phyloP scores from a whole-genome alignment of 2,888 invertebrate genomes.

The Harpalus rubripes region DNA sequence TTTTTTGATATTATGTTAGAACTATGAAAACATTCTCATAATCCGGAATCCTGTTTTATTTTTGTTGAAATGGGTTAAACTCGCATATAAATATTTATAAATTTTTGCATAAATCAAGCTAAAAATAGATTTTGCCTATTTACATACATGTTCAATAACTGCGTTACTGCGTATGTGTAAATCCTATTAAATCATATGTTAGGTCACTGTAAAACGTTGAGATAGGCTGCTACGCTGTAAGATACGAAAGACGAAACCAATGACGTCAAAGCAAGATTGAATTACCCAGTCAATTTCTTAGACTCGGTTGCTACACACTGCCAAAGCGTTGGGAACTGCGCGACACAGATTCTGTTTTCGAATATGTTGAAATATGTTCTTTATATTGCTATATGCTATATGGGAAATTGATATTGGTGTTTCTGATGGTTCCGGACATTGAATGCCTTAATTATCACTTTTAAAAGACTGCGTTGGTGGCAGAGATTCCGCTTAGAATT shows the following conservation, averaged over 20 bases:
- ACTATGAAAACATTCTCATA: too few relatives aligned
- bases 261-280: conserved; percentile 1
- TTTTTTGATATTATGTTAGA: too few relatives aligned
- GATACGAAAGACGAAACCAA: not conserved
- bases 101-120: not conserved
- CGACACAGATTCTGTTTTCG: not conserved
- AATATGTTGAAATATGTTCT: not conserved
- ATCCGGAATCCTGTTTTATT: too few relatives aligned
- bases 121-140: not conserved
- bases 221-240: not conserved
- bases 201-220: not conserved
- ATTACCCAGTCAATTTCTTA: not conserved
- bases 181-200: not conserved
- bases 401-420: too few relatives aligned
- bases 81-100: not conserved
- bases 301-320: not conserved
- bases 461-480: too few relatives aligned
- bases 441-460: too few relatives aligned
- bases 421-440: too few relatives aligned
- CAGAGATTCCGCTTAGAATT: too few relatives aligned
- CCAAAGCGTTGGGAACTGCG: not conserved
- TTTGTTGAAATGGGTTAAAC: not conserved
- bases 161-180: not conserved
- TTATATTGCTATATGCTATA: too few relatives aligned
- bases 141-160: not conserved